These are phyloP conservation scores for Lysandra coridon DNA, from an alignment of 2,888 invertebrate species.

Conservation along the genomic window DNA sequence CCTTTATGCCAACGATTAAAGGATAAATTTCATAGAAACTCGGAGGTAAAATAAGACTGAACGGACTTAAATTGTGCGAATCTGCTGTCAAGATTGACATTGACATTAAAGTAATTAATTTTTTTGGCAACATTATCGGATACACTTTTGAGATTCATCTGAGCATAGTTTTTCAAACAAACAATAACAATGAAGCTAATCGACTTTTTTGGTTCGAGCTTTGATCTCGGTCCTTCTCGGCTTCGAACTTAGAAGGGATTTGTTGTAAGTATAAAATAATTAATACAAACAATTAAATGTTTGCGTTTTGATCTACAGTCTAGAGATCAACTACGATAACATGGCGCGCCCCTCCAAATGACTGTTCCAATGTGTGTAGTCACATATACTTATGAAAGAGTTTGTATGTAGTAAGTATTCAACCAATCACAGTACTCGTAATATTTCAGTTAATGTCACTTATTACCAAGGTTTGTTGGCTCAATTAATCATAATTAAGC, in stretches of 20 bases:
- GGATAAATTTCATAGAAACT: background rate
- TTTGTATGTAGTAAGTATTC: too few relatives aligned
- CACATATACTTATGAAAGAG: too few relatives aligned
- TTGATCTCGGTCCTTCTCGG: background rate
- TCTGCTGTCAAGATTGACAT: constrained; percentile 4
- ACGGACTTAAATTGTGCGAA: background rate
- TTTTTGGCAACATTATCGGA: background rate
- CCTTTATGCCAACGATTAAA: background rate
- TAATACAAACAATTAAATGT: background rate
- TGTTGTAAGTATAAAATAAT: background rate
- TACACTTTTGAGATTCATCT: background rate
- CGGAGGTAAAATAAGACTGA: too few relatives aligned
- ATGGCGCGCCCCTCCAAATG: too few relatives aligned
- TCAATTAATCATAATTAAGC: too few relatives aligned
- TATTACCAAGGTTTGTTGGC: too few relatives aligned
- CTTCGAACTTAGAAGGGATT: background rate
- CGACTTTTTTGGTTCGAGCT: background rate
- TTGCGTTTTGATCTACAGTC: too few relatives aligned
- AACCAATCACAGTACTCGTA: too few relatives aligned
- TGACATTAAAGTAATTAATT: constrained; percentile 12
- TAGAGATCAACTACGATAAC: too few relatives aligned
- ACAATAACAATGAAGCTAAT: background rate
- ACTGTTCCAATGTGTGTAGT: too few relatives aligned
- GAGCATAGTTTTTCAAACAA: background rate
- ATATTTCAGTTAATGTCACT: too few relatives aligned